Evolutionary conservation across 1,140 invertebrate genomes (phyloP).

Genomic region (Diuraphis noxia): DNA sequence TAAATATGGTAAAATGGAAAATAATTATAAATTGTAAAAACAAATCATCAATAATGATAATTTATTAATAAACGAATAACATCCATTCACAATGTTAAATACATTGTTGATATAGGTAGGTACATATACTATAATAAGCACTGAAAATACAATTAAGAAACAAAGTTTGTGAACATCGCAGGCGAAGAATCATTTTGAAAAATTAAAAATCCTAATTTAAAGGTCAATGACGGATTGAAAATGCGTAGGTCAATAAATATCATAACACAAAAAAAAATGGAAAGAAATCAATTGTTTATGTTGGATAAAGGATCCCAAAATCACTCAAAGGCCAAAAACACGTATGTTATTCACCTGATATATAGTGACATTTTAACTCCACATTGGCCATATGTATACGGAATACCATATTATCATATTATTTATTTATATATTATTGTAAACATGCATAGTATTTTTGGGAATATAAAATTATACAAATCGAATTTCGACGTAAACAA

Average conservation of each 20-base stretch:
- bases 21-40: background rate
- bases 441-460: background rate
- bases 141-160: background rate
- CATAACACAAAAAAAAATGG: background rate
- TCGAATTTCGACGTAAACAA: background rate
- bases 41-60: too few species aligned
- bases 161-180: background rate
- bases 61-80: background rate
- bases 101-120: background rate
- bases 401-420: background rate
- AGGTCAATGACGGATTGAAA: background rate
- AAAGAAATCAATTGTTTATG: background rate
- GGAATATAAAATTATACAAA: background rate
- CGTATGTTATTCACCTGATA: background rate
- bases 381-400: background rate
- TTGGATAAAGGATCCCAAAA: background rate
- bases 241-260: background rate
- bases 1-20: background rate
- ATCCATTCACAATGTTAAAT: background rate
- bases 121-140: background rate
- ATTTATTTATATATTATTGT: background rate
- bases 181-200: background rate
- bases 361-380: background rate
- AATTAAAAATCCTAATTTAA: background rate
- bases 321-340: background rate